Base-by-base conservation (phyloP, 2,888 invertebrate genomes). In the Eupithecia subumbrata region DNA sequence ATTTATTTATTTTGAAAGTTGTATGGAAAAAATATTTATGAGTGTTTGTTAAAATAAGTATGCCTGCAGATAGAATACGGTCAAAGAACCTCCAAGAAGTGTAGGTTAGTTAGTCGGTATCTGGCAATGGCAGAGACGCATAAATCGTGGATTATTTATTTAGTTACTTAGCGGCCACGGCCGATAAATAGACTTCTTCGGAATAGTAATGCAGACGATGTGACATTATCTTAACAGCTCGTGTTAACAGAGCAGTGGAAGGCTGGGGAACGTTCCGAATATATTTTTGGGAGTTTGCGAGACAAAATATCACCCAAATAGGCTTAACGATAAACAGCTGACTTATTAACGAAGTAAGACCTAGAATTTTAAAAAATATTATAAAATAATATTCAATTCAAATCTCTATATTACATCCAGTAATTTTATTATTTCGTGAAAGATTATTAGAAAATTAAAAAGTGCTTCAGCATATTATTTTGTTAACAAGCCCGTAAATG, bases 161-260 rank as follows among this genome's bases (percentile, higher is more conserved):
- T 81, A 80, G 79, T 81, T 81, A 80, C 80, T 84, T 84, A 84
- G 81, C 78, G 81, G 75, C 81, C 76, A 75, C 52, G 71, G 72
- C 76, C 77, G 72, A 80, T 79, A 79, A 84, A 84, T 84, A 78
- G 79, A 76, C 81, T 81, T 79, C 81, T 72, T 78, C 81, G 76
- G 86, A 86, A 88, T 88, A 83, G 78, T 83, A 87, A 89, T 87
- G 85, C 80, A 83, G 80, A 83, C 83, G 79, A 83, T 83, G 84
- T 80, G 78, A 79, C 83, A 81, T 84, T 84, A 83, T 82, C 79
- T 79, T 80, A 83, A 81, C 81, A 81, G 82, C 78, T 72, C 67
- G 72, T 67, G 67, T 45, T 72, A 68, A 48, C 73, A 68, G 73
- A 72, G 69, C 43, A 48, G 67, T 72, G 48, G 67, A 45, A 48